Conservation (phyloP, 2,888 invertebrate genomes). For the Parnassius glacialis region DNA sequence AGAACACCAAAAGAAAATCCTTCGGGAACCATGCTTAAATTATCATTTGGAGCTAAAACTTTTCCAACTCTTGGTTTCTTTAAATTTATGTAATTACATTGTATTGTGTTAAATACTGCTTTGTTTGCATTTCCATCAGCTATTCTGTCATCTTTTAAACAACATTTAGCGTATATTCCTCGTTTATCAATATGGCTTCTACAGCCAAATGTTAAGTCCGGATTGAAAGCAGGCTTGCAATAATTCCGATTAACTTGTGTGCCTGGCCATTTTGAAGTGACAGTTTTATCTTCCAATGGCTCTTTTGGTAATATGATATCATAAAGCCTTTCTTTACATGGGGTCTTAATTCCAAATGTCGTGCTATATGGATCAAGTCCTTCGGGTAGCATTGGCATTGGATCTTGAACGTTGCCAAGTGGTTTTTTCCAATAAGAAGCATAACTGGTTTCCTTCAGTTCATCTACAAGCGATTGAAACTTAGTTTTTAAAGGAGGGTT, state of each 20-base stretch:
- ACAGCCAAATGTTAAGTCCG: conserved; percentile 67
- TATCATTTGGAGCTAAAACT: conserved; percentile 71
- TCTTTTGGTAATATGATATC: conserved; percentile 65
- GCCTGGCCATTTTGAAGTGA: conserved; percentile 43
- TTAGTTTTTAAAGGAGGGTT: conserved; percentile 60
- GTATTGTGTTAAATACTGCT: conserved; percentile 56
- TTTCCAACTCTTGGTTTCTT: conserved; percentile 59
- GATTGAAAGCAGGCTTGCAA: conserved; percentile 63
- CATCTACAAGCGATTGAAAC: conserved; percentile 57
- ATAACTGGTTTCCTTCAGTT: conserved; percentile 61
- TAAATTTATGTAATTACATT: conserved; percentile 59
- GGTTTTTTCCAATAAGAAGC: conserved; percentile 62
- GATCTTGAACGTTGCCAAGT: conserved; percentile 51
- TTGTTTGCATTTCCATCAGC: conserved; percentile 55
- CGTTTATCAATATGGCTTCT: conserved; percentile 65
- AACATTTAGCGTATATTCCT: conserved; percentile 70
- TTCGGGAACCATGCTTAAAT: conserved; percentile 64
- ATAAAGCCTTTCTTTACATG: conserved; percentile 51
- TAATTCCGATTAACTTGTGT: conserved; percentile 54
- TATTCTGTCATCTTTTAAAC: conserved; percentile 60
- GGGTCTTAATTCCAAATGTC: conserved; percentile 58
- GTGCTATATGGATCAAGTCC: conserved; percentile 53
- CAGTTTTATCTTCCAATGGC: conserved; percentile 55
- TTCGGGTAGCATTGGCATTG: conserved; percentile 63
- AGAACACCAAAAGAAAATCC: conserved; percentile 73